phyloP scores from a whole-genome alignment of 2,797 vertebrate species.

The Emys orbicularis region DNA sequence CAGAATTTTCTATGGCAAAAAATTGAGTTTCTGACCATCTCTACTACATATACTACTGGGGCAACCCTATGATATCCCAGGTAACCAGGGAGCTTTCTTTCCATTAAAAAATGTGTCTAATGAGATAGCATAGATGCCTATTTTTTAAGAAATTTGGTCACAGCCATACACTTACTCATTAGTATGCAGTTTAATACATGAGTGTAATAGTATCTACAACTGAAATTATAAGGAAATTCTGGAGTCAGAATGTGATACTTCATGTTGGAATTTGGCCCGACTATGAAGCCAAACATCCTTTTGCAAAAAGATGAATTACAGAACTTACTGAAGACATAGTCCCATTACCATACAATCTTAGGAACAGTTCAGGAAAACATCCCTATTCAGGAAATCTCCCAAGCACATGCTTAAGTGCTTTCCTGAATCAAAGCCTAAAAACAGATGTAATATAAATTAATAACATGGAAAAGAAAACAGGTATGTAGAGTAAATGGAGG shows the following conservation, averaged over 20 bases:
- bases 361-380: neutral
- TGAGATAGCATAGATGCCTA: neutral
- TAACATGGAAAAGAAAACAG: neutral
- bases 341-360: neutral
- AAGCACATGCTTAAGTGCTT: neutral
- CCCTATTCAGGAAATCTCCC: neutral
- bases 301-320: neutral
- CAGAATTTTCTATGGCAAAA: neutral
- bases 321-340: neutral
- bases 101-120: neutral
- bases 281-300: neutral
- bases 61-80: neutral
- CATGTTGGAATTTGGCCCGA: neutral
- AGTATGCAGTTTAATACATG: neutral
- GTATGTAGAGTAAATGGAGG: fast-evolving
- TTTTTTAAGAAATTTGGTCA: neutral
- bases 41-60: neutral
- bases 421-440: neutral
- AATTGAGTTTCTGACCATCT: neutral
- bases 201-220: neutral
- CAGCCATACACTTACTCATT: neutral
- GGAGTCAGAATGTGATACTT: neutral
- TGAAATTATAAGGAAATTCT: neutral
- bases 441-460: neutral
- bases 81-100: neutral